Base-by-base conservation (phyloP, 2,888 invertebrate species). In the Chloroclysta siterata region DNA sequence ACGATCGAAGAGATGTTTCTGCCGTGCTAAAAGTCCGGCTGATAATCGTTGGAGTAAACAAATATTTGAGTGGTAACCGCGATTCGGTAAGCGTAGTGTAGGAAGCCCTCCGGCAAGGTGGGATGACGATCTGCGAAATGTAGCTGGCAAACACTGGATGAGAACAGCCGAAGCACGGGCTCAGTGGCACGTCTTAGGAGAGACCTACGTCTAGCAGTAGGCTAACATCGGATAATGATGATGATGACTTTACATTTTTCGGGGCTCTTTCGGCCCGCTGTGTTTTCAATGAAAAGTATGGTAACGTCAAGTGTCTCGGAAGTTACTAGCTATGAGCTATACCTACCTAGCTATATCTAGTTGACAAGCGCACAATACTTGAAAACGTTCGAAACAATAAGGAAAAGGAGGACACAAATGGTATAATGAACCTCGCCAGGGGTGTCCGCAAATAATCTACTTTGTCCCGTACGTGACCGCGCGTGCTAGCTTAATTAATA, bases 381-480 rank as follows among this genome's bases (percentile, higher is more conserved):
- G 53, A 46, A 59, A 72, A 72, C 68, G 65, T 70, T 68, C 64
- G 57, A 79, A 79, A 79, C 76, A 77, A 79, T 80, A 79, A 78
- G 79, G 77, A 78, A 72, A 68, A 68, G 59, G 39, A 62, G 59
- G 56, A 64, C 75, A 72, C 74, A 72, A 69, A 68, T 36, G 64
- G 68, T 47, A 63, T 80, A 82, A 80, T 76, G 76, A 81, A 80
- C 74, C 71, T 72, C 68, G 70, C 70, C 71, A 74, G 76, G 78
- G 80, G 75, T 77, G 76, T 76, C 74, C 75, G 71, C 74, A 77
- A 77, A 81, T 83, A 84, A 84, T 84, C 80, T 81, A 82, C 78
- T 84, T 82, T 82, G 79, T 60, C 69, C 59, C 60, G 81, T 68
- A 82, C 84, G 84, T 84, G 84, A 83, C 80, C 73, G 71, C 71